Base-by-base conservation (phyloP, 2,888 invertebrate genomes). In the Drosophila heteroneura region DNA sequence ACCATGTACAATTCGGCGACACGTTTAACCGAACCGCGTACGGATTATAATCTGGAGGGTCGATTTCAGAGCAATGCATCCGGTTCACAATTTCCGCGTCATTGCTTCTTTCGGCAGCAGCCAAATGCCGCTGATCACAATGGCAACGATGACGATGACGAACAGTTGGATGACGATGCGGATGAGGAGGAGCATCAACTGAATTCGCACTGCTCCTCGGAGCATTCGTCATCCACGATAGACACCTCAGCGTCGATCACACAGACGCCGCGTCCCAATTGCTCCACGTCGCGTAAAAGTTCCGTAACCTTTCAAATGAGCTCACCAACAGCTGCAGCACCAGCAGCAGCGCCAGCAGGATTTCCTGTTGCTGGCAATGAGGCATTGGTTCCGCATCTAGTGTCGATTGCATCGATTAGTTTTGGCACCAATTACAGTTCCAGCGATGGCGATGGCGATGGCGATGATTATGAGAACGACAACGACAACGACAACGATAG, bases 21-120 rank as follows among this genome's bases (percentile, higher is more conserved):
- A 4, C 91, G 86, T 33, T 63, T 92, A 19, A 84, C 81, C 0
- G 80, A 75, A 10, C 35, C 47, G 1, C 58, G 61, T 2, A 2
- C 41, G 10, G 64, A 73, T 9, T 26, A 70, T 28, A 66, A 68
- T 22, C 59, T 56, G 4, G 82, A 73, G 19, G 70, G 76, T 71
- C 88, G 92, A 26, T 93, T 93, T 76, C 92, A 92, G 70, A 92
- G 92, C 6, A 92, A 92, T 57, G 92, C 92, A n/a, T 93, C 93
- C 2, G 93, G 93, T 0, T 94, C 93, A 0, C 93, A 94, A 70
- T 94, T 94, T 71, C 89, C 92, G 0, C 90, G 94, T 0, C 92
- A 93, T 70, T 93, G 92, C 57, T 94, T 94, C 78, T 93, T 94
- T 44, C 90, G 91, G 3, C 90, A 93, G 51, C 92, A 80, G 9